Evolutionary conservation across 2,888 invertebrate species (phyloP), one percentile per base, ranked within the genome.

Genomic region (Morpho achilles): DNA sequence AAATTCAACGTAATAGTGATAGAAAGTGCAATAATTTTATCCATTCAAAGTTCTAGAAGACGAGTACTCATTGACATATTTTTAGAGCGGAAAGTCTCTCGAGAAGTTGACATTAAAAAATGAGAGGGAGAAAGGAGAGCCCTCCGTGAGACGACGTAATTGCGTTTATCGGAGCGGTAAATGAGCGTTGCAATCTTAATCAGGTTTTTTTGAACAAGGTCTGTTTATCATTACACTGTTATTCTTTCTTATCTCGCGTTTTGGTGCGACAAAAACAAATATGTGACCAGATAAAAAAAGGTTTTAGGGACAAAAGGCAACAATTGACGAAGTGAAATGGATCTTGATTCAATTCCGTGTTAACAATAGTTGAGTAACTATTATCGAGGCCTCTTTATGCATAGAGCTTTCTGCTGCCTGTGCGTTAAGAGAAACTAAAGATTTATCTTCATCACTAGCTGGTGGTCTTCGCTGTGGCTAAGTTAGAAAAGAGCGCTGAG

Each of bases 171-270:
- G 82, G 75, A 82, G 80, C 87, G 84, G 77, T 80, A 87, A 88
- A 89, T 84, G 84, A 85, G 84, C 80, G 77, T 76, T 84, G 83
- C 85, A 82, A 84, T 82, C 80, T 85, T 84, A 84, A 87, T 86
- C 80, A 84, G 77, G 59, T 71, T 71, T 68, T 72, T 75, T 75
- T 74, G 72, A 55, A 70, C 65, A 69, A 63, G 63, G 67, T 63
- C 62, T 44, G 66, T 69, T 71, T 53, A 53, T 45, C 75, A 74
- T 69, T 74, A 75, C 76, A 69, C 65, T 68, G 63, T 68, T 47
- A 62, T 65, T 61, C 60, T 61, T 67, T 60, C 67, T 58, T 61
- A 63, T 57, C 59, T 54, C 52, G 16, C 50, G n/a, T 60, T 39
- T 53, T 46, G 32, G 41, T n/a, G 8, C 8, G 40, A 22, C 43